Conservation (phyloP, 2,113 vertebrate genomes). For the Cavia porcellus region DNA sequence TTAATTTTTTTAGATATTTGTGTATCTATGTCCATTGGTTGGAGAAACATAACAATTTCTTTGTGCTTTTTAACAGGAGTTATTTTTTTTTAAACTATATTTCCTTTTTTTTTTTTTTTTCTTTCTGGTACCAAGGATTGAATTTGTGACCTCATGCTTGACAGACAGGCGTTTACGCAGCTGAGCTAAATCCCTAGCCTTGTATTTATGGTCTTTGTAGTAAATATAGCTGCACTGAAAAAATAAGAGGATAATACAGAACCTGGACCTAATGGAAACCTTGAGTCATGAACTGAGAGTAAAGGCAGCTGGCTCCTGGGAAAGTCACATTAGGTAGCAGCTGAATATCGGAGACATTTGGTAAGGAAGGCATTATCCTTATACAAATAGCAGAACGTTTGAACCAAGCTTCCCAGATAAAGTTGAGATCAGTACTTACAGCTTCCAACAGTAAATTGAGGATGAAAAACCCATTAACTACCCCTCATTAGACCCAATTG, state of each 20-base stretch:
- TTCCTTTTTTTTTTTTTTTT: not conserved
- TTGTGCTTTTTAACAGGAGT: not conserved
- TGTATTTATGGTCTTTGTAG: not conserved
- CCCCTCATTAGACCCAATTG: not conserved
- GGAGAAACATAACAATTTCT: no score
- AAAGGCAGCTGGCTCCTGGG: not conserved
- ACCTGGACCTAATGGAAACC: not conserved
- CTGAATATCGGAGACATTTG: conserved; percentile 2
- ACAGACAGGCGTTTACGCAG: no score
- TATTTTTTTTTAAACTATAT: not conserved
- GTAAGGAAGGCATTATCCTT: not conserved
- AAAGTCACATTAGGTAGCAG: not conserved
- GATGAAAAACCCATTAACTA: not conserved
- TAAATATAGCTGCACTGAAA: not conserved
- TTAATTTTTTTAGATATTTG: not conserved
- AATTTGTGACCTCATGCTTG: no score
- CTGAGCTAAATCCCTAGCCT: no score
- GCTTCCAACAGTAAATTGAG: not conserved
- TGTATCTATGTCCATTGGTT: no score
- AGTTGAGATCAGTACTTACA: not conserved
- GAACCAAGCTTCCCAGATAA: not conserved
- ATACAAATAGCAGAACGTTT: not conserved
- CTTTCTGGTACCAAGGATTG: no score
- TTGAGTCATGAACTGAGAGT: not conserved
- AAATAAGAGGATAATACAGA: not conserved